Conservation (phyloP, 2,113 vertebrate species). For the Podarcis cretensis region DNA sequence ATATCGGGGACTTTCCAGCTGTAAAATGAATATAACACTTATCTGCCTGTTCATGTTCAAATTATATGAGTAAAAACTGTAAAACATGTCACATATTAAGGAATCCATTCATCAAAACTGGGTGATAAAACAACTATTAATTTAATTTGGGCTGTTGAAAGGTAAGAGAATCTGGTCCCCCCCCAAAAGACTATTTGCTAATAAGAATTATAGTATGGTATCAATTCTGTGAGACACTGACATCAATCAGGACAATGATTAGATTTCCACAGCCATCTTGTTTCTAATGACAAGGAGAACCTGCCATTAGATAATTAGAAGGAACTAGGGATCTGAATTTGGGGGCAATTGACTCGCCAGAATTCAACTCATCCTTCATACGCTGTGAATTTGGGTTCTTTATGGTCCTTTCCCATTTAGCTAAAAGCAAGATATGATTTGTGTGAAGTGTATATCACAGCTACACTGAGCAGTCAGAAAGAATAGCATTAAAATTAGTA, state of each 20-base stretch:
- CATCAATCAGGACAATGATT: not conserved
- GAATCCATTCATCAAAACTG: not conserved
- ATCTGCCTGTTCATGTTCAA: not conserved
- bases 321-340: not conserved
- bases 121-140: not conserved
- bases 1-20: not conserved
- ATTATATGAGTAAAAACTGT: not conserved
- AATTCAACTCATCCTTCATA: not conserved
- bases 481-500: not conserved
- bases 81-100: not conserved
- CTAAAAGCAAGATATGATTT: not conserved
- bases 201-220: not conserved
- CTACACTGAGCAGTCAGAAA: too few species aligned
- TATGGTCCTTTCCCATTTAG: not conserved
- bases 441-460: not conserved
- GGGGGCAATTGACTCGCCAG: not conserved
- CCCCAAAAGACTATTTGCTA: not conserved
- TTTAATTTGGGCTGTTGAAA: not conserved
- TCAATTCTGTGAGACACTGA: not conserved
- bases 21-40: not conserved
- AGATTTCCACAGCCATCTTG: not conserved
- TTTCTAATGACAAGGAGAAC: not conserved
- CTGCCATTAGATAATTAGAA: not conserved
- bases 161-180: not conserved
- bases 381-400: not conserved